Conservation (phyloP, 2,113 vertebrate species). For the Takifugu flavidus region DNA sequence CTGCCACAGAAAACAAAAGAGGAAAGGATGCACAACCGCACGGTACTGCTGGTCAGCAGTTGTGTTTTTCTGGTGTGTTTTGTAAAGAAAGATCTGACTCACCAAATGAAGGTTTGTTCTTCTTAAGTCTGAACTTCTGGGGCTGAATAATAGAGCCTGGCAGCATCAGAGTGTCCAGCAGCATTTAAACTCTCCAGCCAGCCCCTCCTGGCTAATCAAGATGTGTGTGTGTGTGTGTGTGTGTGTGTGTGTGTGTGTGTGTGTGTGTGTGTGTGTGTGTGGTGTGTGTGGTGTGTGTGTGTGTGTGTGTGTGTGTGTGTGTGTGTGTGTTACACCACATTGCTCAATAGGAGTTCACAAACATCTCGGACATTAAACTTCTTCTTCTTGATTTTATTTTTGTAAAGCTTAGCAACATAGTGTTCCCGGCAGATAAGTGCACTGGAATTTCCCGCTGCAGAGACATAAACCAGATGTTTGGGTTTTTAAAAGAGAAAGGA, state of each 20-base stretch:
- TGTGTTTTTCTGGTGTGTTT: too few species aligned
- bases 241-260: too few species aligned
- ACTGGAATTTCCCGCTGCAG: conserved; percentile 41
- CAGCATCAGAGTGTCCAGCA: background rate
- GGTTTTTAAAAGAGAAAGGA: background rate
- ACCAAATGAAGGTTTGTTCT: conserved; percentile 18
- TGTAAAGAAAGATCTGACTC: conserved; percentile 12
- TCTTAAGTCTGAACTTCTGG: conserved; percentile 23
- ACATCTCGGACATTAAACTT: too few species aligned
- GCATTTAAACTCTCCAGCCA: conserved; percentile 12
- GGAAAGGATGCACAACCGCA: too few species aligned
- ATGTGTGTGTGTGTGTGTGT: too few species aligned
- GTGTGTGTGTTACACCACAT: background rate
- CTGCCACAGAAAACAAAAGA: too few species aligned
- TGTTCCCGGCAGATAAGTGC: conserved; percentile 43
- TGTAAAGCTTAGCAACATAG: background rate
- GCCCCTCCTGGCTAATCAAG: background rate
- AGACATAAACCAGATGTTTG: conserved; percentile 60
- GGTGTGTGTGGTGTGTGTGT: too few species aligned
- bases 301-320: too few species aligned
- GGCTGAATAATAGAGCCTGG: conserved; percentile 1
- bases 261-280: too few species aligned
- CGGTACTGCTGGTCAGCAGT: too few species aligned
- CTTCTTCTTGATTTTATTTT: too few species aligned
- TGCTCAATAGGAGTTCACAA: conserved; percentile 3